Evolutionary conservation across 2,888 invertebrate genomes (phyloP), one percentile per base, ranked within the genome.

Genomic region (Cepaea hortensis): DNA sequence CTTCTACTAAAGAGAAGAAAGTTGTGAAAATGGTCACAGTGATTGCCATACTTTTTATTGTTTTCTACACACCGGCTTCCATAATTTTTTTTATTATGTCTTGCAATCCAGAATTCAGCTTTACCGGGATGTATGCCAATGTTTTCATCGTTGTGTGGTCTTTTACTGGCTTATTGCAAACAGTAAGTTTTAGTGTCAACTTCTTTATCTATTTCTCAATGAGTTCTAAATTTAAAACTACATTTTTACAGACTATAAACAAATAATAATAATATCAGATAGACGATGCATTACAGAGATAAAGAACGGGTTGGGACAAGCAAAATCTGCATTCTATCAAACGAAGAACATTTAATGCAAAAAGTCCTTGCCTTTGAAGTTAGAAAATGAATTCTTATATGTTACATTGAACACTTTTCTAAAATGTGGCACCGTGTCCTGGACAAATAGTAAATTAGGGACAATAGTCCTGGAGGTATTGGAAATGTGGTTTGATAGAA

Each of bases 201-300:
- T 55, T 77, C 13, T 77, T 77, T n/a, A 55, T 77, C 9, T 77
- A 77, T 23, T 77, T n/a, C 13, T 55, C 11, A 5, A 77, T 77
- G 77, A 77, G 77, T 77, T 77, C 77, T 20, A 77, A 77, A 55
- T 77, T 77, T 55, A 77, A 77, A 11, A n/a, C 61, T 7, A 55
- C 77, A 55, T 3, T 77, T 7, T 9, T 55, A 9, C 7, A 77
- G 50, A 55, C 46, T 46, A 3, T 73, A 73, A n/a, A n/a, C 68
- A 68, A 68, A 68, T 5, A 13, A 15, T 68, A 18, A n/a, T 68
- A 20, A 68, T 20, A 15, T 68, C 18, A 18, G 35, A 35, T 35
- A 1, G 35, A 35, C 35, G 1, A 35, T 35, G 35, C 35, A 35
- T 35, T 35, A 35, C 35, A 35, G 35, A 35, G 35, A 35, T 35